Base-by-base conservation (phyloP, 2,113 vertebrate species). In the Percina caprodes region DNA sequence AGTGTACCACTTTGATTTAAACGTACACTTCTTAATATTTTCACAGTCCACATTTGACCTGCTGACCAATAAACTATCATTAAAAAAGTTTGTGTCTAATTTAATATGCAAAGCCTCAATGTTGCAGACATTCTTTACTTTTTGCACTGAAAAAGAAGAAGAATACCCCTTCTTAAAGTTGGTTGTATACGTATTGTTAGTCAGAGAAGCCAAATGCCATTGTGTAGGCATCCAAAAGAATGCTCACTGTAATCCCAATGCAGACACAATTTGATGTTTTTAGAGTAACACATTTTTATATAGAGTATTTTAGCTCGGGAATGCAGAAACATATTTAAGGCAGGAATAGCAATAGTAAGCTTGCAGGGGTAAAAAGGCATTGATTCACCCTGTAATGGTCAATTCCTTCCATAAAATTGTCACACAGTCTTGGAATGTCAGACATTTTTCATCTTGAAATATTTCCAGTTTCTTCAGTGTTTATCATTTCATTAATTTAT, bases 401-500 rank as follows among this genome's bases (percentile, higher is more conserved):
- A 6, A 2, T 56, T 39, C 46, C 56, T 10, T 12, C 3, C 51
- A 9, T 26, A 23, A 59, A 11, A 77, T 74, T 77, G 52, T 26
- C 30, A 10, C 45, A 35, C 9, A 21, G 4, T 42, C 54, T 74
- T 16, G 35, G n/a, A 58, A 59, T 51, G 19, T 54, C 46, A 30
- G 55, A 71, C 62, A 30, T 62, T 52, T 79, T 61, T 49, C 16
- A 23, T 51, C 60, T 69, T 23, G n/a, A 71, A 80, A 59, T 45
- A 19, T 3, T 48, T 7, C 14, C 58, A 4, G 30, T 69, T 74
- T 69, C 30, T 52, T 35, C 8, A 21, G 70, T n/a, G 11, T 69
- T 74, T 21, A 26, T 88, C 61, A 73, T 71, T 75, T 77, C 15
- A 45, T 69, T 82, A 49, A 26, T 66, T 75, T 72, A 62, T 48